These are phyloP conservation scores for Eurystomus gularis DNA, from an alignment of 2,113 vertebrate species.

Conservation along the genomic window DNA sequence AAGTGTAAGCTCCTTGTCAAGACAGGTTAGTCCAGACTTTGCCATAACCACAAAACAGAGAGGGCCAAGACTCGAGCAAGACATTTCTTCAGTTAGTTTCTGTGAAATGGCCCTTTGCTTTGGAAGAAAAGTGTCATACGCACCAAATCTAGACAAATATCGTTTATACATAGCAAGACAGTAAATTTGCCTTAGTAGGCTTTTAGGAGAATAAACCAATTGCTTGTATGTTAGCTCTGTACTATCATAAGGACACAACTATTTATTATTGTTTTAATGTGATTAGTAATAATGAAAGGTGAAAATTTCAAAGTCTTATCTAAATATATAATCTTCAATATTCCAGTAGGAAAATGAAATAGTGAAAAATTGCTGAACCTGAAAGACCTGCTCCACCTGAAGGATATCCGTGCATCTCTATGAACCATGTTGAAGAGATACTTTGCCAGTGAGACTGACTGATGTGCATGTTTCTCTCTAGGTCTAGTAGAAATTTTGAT, in stretches of 20 bases:
- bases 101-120: background rate
- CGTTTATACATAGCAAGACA: background rate
- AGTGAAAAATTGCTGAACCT: background rate
- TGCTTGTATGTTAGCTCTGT: background rate
- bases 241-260: background rate
- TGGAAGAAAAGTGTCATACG: background rate
- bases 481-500: background rate
- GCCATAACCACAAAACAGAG: background rate
- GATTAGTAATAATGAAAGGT: background rate
- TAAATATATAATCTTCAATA: background rate
- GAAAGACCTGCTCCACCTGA: background rate
- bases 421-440: background rate
- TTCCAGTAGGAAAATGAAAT: background rate
- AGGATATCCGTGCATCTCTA: background rate
- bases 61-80: background rate
- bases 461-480: background rate
- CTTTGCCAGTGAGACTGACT: background rate
- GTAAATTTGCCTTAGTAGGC: background rate
- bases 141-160: background rate
- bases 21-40: background rate
- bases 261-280: background rate
- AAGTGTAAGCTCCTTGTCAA: background rate
- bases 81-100: background rate
- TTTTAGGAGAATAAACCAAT: background rate
- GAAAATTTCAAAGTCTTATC: background rate